These are phyloP conservation scores for Ectobius pallidus DNA, from an alignment of 2,888 invertebrate genomes.

Conservation along the genomic window DNA sequence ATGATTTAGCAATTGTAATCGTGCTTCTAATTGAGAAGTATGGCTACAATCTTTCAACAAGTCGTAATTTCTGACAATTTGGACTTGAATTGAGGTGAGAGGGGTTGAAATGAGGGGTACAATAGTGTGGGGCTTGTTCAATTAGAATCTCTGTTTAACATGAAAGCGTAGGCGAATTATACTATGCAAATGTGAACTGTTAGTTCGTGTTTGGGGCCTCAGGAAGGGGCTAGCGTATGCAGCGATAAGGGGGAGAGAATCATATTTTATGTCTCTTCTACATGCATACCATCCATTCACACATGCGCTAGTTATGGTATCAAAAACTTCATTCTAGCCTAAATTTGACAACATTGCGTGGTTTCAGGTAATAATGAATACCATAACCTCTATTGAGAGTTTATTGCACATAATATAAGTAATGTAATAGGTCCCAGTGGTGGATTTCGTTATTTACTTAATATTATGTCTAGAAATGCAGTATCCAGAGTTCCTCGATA, in stretches of 20 bases:
- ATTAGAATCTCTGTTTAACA: slow-evolving; percentile 23
- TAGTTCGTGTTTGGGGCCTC: neutral
- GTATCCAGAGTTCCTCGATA: too few relatives aligned
- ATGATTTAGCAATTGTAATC: slow-evolving; percentile 4
- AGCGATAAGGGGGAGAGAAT: neutral
- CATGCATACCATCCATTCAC: neutral
- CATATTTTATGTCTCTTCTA: neutral
- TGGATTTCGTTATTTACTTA: too few relatives aligned
- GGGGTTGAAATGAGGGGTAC: neutral
- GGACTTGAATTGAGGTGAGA: too few relatives aligned
- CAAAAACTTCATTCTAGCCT: neutral
- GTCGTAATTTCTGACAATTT: slow-evolving; percentile 17
- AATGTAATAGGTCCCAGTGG: too few relatives aligned
- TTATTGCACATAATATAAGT: too few relatives aligned
- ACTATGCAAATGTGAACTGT: slow-evolving; percentile 19
- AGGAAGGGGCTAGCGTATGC: slow-evolving; percentile 4
- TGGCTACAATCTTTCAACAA: slow-evolving; percentile 16
- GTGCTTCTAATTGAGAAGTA: slow-evolving; percentile 20
- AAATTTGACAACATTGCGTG: neutral
- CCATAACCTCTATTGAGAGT: too few relatives aligned
- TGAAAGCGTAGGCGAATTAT: slow-evolving; percentile 1
- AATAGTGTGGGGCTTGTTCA: neutral
- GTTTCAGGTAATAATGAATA: neutral
- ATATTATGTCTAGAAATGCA: too few relatives aligned
- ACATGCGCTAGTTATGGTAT: neutral